Conservation (phyloP, 2,888 invertebrate genomes). For the Schizaphis graminum region DNA sequence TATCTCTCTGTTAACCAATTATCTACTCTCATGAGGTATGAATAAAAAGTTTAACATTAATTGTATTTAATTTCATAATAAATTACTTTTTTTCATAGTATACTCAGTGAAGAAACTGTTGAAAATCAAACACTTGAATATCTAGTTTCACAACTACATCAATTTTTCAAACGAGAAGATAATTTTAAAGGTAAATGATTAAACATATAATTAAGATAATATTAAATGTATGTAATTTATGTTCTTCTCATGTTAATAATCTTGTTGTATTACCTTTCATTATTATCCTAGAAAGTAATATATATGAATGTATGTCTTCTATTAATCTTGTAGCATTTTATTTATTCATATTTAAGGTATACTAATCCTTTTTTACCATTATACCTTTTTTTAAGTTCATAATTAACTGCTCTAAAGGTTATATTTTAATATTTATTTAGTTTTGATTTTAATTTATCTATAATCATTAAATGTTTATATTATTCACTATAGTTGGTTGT, state of each 20-base stretch:
- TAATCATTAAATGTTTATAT: background rate
- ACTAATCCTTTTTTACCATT: background rate
- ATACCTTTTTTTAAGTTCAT: background rate
- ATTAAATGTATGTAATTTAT: background rate
- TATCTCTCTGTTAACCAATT: constrained; percentile 49
- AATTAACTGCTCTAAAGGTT: background rate
- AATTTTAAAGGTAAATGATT: constrained; percentile 80
- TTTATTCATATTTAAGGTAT: background rate
- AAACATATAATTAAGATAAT: background rate
- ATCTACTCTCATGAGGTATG: constrained; percentile 53
- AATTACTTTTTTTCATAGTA: constrained; percentile 72
- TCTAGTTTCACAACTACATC: constrained; percentile 82
- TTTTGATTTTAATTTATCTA: background rate
- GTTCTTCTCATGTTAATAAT: background rate
- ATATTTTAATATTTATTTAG: background rate
- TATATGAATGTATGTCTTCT: background rate
- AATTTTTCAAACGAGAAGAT: constrained; percentile 83
- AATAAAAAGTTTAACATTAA: background rate
- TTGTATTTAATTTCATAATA: background rate
- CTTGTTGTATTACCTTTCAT: background rate
- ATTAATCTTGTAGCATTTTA: background rate
- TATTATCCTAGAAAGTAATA: background rate
- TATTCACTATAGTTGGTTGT: constrained; percentile 55
- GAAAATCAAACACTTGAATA: constrained; percentile 83
- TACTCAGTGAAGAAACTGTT: constrained; percentile 81